These are phyloP conservation scores for Sardinella longiceps DNA, from an alignment of 2,797 vertebrate species.

Conservation along the genomic window DNA sequence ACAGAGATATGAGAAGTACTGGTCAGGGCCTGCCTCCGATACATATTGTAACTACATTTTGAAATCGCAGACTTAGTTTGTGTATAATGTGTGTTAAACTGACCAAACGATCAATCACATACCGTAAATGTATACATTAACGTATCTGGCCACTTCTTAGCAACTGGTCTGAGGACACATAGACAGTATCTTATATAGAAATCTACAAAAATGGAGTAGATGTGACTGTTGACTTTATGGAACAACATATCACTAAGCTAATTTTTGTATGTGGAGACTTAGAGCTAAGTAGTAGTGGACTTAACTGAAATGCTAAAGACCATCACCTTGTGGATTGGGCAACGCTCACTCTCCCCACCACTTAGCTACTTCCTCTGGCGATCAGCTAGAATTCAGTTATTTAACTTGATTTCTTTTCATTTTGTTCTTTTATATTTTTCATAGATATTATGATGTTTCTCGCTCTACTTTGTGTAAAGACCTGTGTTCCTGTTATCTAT, in stretches of 20 bases:
- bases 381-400: conserved; percentile 59
- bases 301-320: conserved; percentile 64
- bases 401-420: conserved; percentile 50
- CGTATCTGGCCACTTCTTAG: conserved; percentile 71
- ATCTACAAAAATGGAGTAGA: conserved; percentile 70
- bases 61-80: conserved; percentile 79
- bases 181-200: conserved; percentile 73
- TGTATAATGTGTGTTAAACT: conserved; percentile 85
- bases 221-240: conserved; percentile 79
- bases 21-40: conserved; percentile 78
- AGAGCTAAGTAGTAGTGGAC: conserved; percentile 81
- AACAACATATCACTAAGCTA: conserved; percentile 76
- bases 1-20: conserved; percentile 30
- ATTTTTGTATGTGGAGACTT: conserved; percentile 81
- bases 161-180: conserved; percentile 69
- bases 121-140: conserved; percentile 84
- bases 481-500: conserved; percentile 90
- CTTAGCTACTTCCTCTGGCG: conserved; percentile 51
- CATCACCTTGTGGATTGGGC: conserved; percentile 74
- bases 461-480: conserved; percentile 85
- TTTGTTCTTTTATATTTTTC: conserved; percentile 64
- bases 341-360: conserved; percentile 64
- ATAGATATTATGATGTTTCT: conserved; percentile 81
- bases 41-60: conserved; percentile 79
- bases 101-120: conserved; percentile 78